These are phyloP conservation scores for Epirrita christyi DNA, from an alignment of 2,888 invertebrate species.

Conservation along the genomic window DNA sequence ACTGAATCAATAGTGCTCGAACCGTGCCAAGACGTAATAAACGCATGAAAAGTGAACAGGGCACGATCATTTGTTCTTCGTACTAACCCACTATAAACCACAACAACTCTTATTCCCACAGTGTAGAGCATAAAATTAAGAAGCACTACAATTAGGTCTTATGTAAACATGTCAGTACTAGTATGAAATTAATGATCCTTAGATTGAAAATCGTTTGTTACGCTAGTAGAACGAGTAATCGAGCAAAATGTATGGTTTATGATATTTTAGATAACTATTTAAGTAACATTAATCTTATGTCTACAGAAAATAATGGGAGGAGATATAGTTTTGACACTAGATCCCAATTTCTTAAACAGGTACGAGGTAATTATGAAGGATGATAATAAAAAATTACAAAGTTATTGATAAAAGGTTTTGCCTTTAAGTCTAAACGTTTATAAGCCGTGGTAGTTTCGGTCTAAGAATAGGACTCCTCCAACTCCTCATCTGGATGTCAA, in stretches of 20 bases:
- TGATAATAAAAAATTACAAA: too few species aligned
- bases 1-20: slow-evolving; percentile 69
- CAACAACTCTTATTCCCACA: slow-evolving; percentile 39
- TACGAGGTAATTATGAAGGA: too few species aligned
- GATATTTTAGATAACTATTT: slow-evolving; percentile 26
- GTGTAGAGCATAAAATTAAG: slow-evolving; percentile 43
- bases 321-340: too few species aligned
- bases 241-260: slow-evolving; percentile 47
- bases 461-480: too few species aligned
- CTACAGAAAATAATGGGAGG: too few species aligned
- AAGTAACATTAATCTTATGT: background rate
- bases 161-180: slow-evolving; percentile 54
- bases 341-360: too few species aligned
- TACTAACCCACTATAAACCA: slow-evolving; percentile 34
- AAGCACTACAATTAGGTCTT: slow-evolving; percentile 29
- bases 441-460: too few species aligned
- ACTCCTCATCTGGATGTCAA: too few species aligned
- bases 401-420: too few species aligned
- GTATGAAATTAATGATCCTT: slow-evolving; percentile 70
- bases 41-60: slow-evolving; percentile 73
- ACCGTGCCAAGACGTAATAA: slow-evolving; percentile 77
- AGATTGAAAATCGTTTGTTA: slow-evolving; percentile 73
- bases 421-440: too few species aligned
- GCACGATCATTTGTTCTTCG: slow-evolving; percentile 64
- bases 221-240: slow-evolving; percentile 56